Evolutionary conservation across 2,113 vertebrate species (phyloP).

Genomic region (Ibidorhyncha struthersii): DNA sequence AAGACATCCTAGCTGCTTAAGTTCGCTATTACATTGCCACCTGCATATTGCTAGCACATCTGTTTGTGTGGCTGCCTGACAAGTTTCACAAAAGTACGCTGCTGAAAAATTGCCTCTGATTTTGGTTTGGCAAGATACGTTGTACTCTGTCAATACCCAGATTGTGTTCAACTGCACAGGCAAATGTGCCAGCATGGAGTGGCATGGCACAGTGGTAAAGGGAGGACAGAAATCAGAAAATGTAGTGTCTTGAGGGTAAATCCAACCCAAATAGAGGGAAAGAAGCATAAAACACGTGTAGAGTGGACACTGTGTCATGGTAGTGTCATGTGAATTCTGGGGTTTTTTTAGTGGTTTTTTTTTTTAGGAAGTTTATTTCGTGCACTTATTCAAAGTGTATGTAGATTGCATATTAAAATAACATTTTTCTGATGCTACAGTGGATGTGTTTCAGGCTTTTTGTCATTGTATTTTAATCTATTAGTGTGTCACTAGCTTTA

Average conservation of each 20-base stretch:
- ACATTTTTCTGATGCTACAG: fast-evolving
- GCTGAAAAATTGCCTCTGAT: background rate
- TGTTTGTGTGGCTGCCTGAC: background rate
- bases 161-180: background rate
- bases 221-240: background rate
- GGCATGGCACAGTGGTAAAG: background rate
- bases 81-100: background rate
- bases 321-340: background rate
- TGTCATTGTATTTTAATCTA: background rate
- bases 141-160: background rate
- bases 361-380: background rate
- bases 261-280: background rate
- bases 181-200: background rate
- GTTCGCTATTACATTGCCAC: fast-evolving
- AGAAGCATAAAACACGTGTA: background rate
- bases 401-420: background rate
- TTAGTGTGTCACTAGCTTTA: background rate
- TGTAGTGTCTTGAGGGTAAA: background rate
- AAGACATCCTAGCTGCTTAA: background rate
- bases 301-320: background rate
- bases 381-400: background rate
- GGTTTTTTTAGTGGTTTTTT: fast-evolving
- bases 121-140: background rate
- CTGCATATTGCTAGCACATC: background rate
- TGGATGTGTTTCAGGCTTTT: background rate